Evolutionary conservation across 2,113 vertebrate genomes (phyloP).

Genomic region (Bothrops jararaca): DNA sequence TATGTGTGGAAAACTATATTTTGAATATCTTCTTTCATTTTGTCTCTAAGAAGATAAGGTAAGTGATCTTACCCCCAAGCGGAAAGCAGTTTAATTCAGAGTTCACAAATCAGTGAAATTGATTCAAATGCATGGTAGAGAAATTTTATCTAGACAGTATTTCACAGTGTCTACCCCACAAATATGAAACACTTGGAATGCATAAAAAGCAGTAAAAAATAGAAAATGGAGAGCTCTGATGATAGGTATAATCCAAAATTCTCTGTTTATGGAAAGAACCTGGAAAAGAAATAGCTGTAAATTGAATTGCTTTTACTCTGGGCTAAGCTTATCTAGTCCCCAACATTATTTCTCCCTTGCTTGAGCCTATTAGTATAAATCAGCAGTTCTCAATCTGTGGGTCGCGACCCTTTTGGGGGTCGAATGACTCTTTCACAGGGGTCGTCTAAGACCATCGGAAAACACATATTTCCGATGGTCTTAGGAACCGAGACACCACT

Average conservation of each 20-base stretch:
- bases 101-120: slow-evolving; percentile 37
- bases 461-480: too few species aligned
- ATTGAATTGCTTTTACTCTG: neutral
- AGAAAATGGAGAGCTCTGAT: neutral
- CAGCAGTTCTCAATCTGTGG: too few species aligned
- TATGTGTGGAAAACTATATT: neutral
- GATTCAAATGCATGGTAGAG: neutral
- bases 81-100: slow-evolving; percentile 36
- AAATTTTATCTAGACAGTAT: slow-evolving; percentile 8
- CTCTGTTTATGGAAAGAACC: neutral
- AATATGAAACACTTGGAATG: neutral
- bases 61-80: neutral
- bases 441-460: too few species aligned
- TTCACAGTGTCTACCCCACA: neutral
- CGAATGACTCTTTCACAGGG: too few species aligned
- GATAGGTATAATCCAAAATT: neutral
- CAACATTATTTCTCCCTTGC: neutral
- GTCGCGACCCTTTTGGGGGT: too few species aligned
- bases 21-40: neutral
- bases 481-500: too few species aligned
- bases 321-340: neutral
- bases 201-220: neutral
- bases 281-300: neutral
- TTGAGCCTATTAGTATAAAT: neutral
- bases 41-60: slow-evolving; percentile 40